A percentile compares a stretch with the other conserved stretches of the same genome.
phyloP scores from a whole-genome alignment of 2,113 vertebrate species.

The Megatriorchis doriae region DNA sequence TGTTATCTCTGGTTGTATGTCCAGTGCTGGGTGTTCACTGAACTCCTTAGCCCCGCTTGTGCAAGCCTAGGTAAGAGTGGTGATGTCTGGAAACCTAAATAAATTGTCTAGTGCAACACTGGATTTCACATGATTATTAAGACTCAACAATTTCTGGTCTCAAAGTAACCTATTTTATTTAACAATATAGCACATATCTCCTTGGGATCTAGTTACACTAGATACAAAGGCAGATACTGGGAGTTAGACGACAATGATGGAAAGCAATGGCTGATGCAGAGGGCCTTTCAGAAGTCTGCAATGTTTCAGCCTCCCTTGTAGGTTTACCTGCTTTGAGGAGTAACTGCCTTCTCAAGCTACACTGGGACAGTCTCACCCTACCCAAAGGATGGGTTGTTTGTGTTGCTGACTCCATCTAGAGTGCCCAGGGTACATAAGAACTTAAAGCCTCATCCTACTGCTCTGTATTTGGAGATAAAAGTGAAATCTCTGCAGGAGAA shows the following conservation, averaged over 20 bases:
- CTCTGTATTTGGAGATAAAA: background rate
- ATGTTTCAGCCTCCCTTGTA: background rate
- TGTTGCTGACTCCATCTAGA: background rate
- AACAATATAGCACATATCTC: background rate
- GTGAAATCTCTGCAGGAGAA: background rate
- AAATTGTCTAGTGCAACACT: background rate
- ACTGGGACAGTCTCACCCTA: background rate
- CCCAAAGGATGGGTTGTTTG: background rate
- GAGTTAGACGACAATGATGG: background rate
- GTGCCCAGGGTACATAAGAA: background rate
- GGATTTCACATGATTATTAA: background rate
- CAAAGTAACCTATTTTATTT: background rate
- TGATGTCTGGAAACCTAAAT: background rate
- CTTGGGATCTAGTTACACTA: background rate
- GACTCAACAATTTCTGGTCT: background rate
- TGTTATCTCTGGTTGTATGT: background rate
- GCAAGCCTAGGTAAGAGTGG: background rate
- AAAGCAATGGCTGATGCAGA: background rate
- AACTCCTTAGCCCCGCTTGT: background rate
- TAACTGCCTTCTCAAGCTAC: background rate
- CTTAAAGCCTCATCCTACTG: background rate
- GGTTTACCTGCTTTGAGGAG: background rate
- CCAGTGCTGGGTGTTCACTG: background rate
- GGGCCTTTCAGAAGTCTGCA: background rate
- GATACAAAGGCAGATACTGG: background rate